Evolutionary conservation across 2,888 invertebrate species (phyloP), one percentile per base, ranked within the genome.

Genomic region (Caradrina clavipalpis): DNA sequence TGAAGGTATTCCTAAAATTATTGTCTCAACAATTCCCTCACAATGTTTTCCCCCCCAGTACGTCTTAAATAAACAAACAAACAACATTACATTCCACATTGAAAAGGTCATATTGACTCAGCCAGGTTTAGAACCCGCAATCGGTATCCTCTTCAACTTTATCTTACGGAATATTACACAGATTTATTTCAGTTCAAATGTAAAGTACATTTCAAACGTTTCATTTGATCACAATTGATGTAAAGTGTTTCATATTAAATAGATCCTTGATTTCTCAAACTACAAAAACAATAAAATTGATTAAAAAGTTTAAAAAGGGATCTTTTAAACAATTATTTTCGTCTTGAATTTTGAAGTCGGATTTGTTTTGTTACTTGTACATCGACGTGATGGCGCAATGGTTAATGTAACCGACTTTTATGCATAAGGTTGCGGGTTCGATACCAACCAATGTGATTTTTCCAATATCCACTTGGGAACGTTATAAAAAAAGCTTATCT

Each of bases 161-260:
- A 35, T 13, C 35, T 17, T 13, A n/a, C 3, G 13, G 19, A 60
- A 66, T 45, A 53, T 22, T 15, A n/a, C n/a, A 65, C 2, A 17
- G 7, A 62, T 31, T 26, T 19, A 15, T 54, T 15, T 35, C 31
- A 17, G 0, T 59, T 17, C 6, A 22, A 68, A 19, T 42, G 15
- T 13, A 5, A 21, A 8, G 26, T 0, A 31, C n/a, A 21, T 57
- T 26, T 11, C 1, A 21, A 42, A 64, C 13, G 10, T 60, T 57
- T 58, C n/a, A 68, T 42, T 17, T 7, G 17, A 10, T 13, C 19
- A 45, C 35, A 68, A n/a, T 26, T 39, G 47, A 54, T 26, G 19
- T n/a, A 8, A 42, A 31, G 13, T 26, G n/a, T 45, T 17, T 45
- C 6, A 17, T 4, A 45, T 45, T 45, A 42, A 31, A n/a, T n/a